Base-by-base conservation (phyloP, 2,797 vertebrate species). In the Enteromius anoplus region DNA sequence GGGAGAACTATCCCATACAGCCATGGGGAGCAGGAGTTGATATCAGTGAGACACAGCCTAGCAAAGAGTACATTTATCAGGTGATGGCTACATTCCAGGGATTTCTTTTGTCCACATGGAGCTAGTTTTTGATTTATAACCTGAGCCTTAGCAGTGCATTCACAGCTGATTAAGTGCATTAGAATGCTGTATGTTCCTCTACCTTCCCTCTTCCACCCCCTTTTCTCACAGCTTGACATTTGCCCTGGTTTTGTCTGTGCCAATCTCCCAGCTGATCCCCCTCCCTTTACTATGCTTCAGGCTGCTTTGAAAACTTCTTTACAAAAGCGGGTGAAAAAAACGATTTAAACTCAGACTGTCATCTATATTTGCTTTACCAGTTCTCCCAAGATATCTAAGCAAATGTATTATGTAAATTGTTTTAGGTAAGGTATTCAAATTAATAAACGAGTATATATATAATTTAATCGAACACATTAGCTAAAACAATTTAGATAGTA, bases 271-370 rank as follows among this genome's bases (percentile, higher is more conserved):
- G 60, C 65, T 83, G 34, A 81, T 42, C n/a, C 62, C 42, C 37
- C 14, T 8, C 47, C 7, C 9, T 26, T 29, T 68, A 21, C 26
- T 72, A 11, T 73, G 34, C 19, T 5, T 34, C 32, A 40, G 37
- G 64, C 80, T 42, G 29, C 72, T 83, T 80, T 70, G 5, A 70
- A 82, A 80, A 45, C 45, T 47, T n/a, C 26, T 62, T 78, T 37
- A 34, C 26, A 70, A 66, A 80, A 47, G 62, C 21, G 62, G 7
- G 12, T 76, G 12, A 29, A 66, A 34, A 75, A 69, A 15, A 82
- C 6, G 78, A 58, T 82, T 32, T 49, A 55, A 80, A 53, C 45
- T 47, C 51, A 40, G 5, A 55, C 51, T 29, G 60, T 23, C 32
- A 68, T 49, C 55, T 58, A 37, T 21, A 49, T 69, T 75, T 75